Conservation (phyloP, 1,140 invertebrate species). For the Heliconius melpomene region DNA sequence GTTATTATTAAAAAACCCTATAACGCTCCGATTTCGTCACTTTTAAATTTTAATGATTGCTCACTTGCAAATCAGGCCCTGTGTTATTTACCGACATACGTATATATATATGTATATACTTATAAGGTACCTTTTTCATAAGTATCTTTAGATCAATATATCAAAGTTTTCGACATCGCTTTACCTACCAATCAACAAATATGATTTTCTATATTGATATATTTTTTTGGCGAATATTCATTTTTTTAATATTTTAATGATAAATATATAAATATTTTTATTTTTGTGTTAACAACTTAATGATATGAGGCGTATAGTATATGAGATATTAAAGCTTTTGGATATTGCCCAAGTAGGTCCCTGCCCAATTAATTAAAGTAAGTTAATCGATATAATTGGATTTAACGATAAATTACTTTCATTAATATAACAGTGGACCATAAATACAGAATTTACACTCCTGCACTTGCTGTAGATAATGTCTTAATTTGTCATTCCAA, state of each 20-base stretch:
- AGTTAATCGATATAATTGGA: neutral
- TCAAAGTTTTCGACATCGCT: conserved; percentile 30
- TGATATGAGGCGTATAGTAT: no score
- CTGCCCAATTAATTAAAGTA: neutral
- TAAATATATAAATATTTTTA: no score
- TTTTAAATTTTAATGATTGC: conserved; percentile 38
- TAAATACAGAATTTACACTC: conserved; percentile 30
- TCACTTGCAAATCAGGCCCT: conserved; percentile 41
- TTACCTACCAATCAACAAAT: neutral
- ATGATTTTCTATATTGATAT: no score
- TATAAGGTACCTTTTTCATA: neutral
- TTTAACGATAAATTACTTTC: conserved; percentile 20
- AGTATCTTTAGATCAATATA: conserved; percentile 23
- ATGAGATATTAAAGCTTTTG: neutral
- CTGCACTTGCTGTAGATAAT: conserved; percentile 21
- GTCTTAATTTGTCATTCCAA: conserved; percentile 40
- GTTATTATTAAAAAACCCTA: conserved; percentile 55
- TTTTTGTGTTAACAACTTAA: no score
- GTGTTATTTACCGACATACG: conserved; percentile 27
- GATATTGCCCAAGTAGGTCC: neutral
- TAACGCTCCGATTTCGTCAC: conserved; percentile 56
- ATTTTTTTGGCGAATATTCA: no score
- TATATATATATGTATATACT: neutral
- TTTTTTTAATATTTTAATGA: no score
- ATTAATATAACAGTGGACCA: neutral